phyloP scores from a whole-genome alignment of 2,113 vertebrate genomes.

The Marcusenius ussheri region DNA sequence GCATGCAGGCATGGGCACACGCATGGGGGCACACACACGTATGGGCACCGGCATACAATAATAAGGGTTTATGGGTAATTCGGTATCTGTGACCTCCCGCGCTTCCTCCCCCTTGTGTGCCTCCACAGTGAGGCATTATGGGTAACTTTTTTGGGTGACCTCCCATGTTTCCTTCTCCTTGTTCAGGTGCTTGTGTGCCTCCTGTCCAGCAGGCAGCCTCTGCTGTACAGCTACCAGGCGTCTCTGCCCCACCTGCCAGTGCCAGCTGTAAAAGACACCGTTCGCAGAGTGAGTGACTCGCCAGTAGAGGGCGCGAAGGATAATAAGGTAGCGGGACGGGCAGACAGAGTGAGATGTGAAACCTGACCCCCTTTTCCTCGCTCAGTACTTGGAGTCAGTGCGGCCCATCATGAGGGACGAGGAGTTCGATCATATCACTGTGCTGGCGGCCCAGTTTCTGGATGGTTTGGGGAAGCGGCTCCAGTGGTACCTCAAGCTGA shows the following conservation, averaged over 20 bases:
- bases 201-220: constrained; percentile 69
- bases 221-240: constrained; percentile 78
- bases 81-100: not conserved
- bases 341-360: not conserved
- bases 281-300: constrained; percentile 60
- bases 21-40: not conserved
- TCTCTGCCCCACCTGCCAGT: constrained; percentile 75
- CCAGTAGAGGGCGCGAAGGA: not conserved
- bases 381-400: constrained; percentile 72
- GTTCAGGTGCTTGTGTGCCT: constrained; percentile 67
- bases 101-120: not conserved
- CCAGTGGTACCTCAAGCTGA: constrained; percentile 75
- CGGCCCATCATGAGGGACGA: constrained; percentile 57
- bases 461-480: constrained; percentile 60
- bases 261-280: constrained; percentile 66
- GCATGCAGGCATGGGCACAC: not conserved
- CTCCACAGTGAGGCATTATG: not conserved
- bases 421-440: constrained; percentile 53
- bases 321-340: not conserved
- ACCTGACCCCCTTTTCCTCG: not conserved
- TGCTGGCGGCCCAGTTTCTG: constrained; percentile 67
- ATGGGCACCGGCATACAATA: not conserved
- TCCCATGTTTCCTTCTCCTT: too few relatives aligned
- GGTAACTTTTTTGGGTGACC: not conserved
- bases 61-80: not conserved